Evolutionary conservation across 2,888 invertebrate genomes (phyloP), one percentile per base, ranked within the genome.

Genomic region (Lucinisca nassula): DNA sequence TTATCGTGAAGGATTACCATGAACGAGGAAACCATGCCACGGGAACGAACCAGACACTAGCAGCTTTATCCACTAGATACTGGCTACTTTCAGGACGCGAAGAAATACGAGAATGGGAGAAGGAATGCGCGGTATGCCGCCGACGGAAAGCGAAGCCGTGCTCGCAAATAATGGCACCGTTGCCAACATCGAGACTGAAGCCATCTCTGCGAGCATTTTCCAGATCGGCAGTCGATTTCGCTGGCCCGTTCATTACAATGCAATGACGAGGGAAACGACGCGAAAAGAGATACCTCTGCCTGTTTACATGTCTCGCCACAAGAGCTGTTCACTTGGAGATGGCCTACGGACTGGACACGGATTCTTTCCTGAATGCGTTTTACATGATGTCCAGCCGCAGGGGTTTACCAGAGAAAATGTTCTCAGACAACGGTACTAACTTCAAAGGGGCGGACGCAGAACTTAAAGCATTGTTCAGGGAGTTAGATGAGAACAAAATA

Each of bases 281-380:
- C n/a, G 35, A 78, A 14, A 92, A 92, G 58, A 24, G 89, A 37
- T 92, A 91, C 61, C 45, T 90, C 30, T 92, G 92, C 79, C 49
- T 91, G n/a, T 77, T 74, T 38, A 85, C 89, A 2, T 92, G 92
- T 79, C 30, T 92, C n/a, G 49, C 38, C 10, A 76, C 84, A 14
- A 38, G 92, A 58, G 91, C 92, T 14, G 90, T 90, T 21, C 84
- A 91, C 67, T 45, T 91, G 24, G 88, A 90, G 81, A 24, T 84
- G 12, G 82, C 85, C 0, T 82, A 37, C 72, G 55, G 80, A 14
- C 21, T 91, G 27, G 84, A 86, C 27, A 89, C 89, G 32, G 77
- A 87, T 77, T 80, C 82, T 6, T 91, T 88, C 79, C 38, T 90
- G 0, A 89, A 89, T n/a, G 82, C 89, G 14, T 89, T 91, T 45